Conservation (phyloP, 2,113 vertebrate genomes). For the Mirza zaza region DNA sequence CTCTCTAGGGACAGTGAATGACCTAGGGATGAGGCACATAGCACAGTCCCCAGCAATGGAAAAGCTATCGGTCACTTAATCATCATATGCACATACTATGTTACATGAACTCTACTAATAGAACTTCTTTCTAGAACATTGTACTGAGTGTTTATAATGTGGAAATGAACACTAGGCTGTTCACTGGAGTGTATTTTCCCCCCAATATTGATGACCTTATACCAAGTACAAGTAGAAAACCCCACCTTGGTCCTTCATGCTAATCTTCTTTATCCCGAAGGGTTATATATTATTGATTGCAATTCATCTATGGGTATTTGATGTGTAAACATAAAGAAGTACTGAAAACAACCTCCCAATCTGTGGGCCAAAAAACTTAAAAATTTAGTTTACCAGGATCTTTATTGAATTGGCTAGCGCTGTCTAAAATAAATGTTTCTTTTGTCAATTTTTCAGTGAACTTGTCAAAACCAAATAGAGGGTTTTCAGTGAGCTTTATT, state of each 20-base stretch:
- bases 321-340: conserved; percentile 13
- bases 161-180: not conserved
- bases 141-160: not conserved
- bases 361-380: conserved; percentile 13
- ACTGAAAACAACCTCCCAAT: not conserved
- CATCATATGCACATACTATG: not conserved
- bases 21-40: not conserved
- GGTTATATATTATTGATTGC: not conserved
- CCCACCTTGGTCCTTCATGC: not conserved
- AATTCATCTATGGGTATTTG: not conserved
- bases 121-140: not conserved
- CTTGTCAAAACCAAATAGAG: conserved; percentile 69
- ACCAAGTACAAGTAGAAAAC: not conserved
- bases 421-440: conserved; percentile 63
- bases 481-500: conserved; percentile 59
- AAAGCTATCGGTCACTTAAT: not conserved
- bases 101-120: no score
- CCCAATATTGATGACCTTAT: not conserved
- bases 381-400: conserved; percentile 25
- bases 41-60: not conserved
- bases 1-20: not conserved
- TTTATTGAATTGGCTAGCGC: conserved; percentile 36
- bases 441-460: conserved; percentile 66
- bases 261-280: not conserved
- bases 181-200: not conserved